Conservation (phyloP, 2,888 invertebrate species). For the Euplexia lucipara region DNA sequence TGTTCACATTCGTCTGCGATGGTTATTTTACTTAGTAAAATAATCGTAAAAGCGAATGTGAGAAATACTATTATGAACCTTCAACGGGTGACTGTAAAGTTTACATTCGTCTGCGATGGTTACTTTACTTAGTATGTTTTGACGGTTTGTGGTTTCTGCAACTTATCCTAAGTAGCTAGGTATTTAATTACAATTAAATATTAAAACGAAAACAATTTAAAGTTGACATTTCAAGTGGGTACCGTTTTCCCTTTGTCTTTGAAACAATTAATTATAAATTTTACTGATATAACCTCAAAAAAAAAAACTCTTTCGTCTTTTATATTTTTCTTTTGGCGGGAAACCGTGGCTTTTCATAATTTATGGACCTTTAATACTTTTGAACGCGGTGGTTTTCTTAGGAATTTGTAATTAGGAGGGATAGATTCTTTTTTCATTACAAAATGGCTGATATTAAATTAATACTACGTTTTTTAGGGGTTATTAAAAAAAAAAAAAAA, state of each 20-base stretch:
- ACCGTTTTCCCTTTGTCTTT: slow-evolving; percentile 17
- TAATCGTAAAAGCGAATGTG: too few species aligned
- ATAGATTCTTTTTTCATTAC: slow-evolving; percentile 47
- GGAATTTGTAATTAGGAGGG: slow-evolving; percentile 25
- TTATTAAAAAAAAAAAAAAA: too few species aligned
- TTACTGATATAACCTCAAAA: slow-evolving; percentile 39
- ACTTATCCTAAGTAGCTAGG: too few species aligned
- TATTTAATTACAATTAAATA: slow-evolving; percentile 6
- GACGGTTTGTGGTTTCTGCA: too few species aligned
- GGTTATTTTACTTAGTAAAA: too few species aligned
- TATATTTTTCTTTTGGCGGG: slow-evolving; percentile 21
- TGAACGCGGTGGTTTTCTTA: slow-evolving; percentile 17
- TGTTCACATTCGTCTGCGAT: too few species aligned
- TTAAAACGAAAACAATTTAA: slow-evolving; percentile 13
- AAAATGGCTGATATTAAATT: slow-evolving; percentile 30
- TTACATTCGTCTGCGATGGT: too few species aligned
- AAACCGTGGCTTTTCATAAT: slow-evolving; percentile 39
- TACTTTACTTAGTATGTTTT: too few species aligned
- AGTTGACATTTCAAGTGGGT: background rate
- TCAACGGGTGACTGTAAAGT: too few species aligned
- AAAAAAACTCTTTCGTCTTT: slow-evolving; percentile 50
- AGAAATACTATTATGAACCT: too few species aligned
- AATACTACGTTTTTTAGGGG: slow-evolving; percentile 22
- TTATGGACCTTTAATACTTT: slow-evolving; percentile 56
- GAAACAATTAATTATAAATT: slow-evolving; percentile 59